phyloP scores from a whole-genome alignment of 2,113 vertebrate genomes.

The Lipotes vexillifer region DNA sequence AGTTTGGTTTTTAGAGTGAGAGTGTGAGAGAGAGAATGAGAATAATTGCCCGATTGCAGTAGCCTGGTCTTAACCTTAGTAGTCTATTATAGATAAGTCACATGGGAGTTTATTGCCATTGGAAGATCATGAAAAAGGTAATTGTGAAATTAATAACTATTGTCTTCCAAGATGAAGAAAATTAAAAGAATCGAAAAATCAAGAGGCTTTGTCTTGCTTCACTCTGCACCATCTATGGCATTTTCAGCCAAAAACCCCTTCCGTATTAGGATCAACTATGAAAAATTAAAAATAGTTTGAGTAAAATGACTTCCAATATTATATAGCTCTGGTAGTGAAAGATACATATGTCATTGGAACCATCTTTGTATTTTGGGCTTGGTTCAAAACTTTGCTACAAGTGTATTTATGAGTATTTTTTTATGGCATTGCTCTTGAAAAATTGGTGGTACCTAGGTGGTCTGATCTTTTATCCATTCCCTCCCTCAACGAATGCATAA shows the following conservation, averaged over 20 bases:
- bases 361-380: background rate
- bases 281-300: constrained; percentile 1
- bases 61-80: background rate
- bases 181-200: background rate
- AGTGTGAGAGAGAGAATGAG: background rate
- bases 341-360: background rate
- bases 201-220: background rate
- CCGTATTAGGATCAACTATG: background rate
- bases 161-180: background rate
- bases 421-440: background rate
- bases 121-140: background rate
- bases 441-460: background rate
- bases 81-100: background rate
- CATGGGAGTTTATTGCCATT: background rate
- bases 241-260: background rate
- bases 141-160: background rate
- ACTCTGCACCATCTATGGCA: background rate
- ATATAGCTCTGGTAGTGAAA: background rate
- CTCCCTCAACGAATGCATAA: background rate
- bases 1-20: background rate
- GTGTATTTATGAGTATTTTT: background rate
- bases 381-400: background rate
- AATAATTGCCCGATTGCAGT: background rate
- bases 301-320: background rate
- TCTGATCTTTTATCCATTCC: background rate